Conservation (phyloP, 2,113 vertebrate species). For the Solea senegalensis region DNA sequence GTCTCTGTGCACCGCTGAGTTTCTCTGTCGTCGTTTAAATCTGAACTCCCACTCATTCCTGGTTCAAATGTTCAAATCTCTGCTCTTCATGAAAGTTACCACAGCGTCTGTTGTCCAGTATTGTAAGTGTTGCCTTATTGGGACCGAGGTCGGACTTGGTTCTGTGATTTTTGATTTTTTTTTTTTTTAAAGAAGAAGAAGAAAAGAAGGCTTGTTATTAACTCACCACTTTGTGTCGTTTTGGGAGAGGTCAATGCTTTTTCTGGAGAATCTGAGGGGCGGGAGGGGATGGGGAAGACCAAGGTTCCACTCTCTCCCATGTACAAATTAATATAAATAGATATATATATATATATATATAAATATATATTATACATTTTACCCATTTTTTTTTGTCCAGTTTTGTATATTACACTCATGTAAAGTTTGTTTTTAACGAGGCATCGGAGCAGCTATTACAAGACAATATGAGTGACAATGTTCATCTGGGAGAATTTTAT, state of each 20-base stretch:
- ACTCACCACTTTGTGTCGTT: conserved; percentile 60
- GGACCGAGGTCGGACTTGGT: conserved; percentile 55
- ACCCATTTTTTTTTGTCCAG: conserved; percentile 81
- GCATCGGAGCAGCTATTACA: conserved; percentile 80
- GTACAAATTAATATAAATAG: conserved; percentile 86
- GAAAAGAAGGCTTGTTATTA: conserved; percentile 40
- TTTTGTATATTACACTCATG: conserved; percentile 82
- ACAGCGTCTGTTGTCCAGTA: conserved; percentile 57
- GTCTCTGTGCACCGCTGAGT: conserved; percentile 25
- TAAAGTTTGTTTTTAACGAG: conserved; percentile 79
- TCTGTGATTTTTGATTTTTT: conserved; percentile 16
- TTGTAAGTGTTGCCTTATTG: conserved; percentile 73
- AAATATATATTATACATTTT: conserved; percentile 80
- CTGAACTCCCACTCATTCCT: conserved; percentile 57
- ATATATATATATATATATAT: conserved; percentile 51
- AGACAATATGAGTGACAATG: conserved; percentile 78
- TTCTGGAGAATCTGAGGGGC: conserved; percentile 52
- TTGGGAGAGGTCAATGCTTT: conserved; percentile 53
- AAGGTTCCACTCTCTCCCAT: conserved; percentile 84
- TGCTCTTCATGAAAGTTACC: conserved; percentile 16
- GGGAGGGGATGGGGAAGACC: conserved; percentile 49
- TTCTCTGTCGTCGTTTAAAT: conserved; percentile 15
- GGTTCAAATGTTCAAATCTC: conserved; percentile 45
- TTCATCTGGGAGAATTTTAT: conserved; percentile 80
- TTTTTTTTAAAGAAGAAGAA: too few species aligned